Percentiles rank a stretch among this genome's conserved stretches.
Evolutionary conservation across 2,888 invertebrate genomes (phyloP).

Genomic region (Pyrocoelia pectoralis): DNA sequence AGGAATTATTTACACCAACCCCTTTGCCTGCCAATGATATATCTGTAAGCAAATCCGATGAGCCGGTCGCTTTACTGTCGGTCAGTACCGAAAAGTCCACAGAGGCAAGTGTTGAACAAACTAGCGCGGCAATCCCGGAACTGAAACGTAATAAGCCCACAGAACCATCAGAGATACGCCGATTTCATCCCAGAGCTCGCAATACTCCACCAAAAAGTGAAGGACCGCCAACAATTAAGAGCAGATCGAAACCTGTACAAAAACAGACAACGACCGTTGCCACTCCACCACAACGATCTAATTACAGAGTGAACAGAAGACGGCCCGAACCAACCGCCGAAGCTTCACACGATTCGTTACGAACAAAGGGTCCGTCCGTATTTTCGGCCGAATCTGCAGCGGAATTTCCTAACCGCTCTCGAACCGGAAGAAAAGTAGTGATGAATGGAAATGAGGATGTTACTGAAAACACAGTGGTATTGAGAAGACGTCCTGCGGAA

Average conservation of each 20-base stretch:
- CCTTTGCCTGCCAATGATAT: slow-evolving; percentile 29
- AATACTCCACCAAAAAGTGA: background rate
- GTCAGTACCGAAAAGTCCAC: slow-evolving; percentile 15
- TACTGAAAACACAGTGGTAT: slow-evolving; percentile 5
- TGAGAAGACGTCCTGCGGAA: background rate
- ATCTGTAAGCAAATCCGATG: slow-evolving; percentile 19
- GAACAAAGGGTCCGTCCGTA: slow-evolving; percentile 42
- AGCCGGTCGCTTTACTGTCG: background rate
- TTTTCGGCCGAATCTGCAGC: slow-evolving; percentile 43
- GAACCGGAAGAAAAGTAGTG: slow-evolving; percentile 48
- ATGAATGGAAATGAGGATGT: slow-evolving; percentile 1
- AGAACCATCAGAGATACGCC: slow-evolving; percentile 13
- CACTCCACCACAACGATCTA: background rate
- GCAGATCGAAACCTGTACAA: slow-evolving; percentile 3
- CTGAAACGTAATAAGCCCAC: slow-evolving; percentile 11
- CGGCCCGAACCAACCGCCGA: slow-evolving; percentile 24
- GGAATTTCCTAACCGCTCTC: slow-evolving; percentile 45
- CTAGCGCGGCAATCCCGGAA: slow-evolving; percentile 10
- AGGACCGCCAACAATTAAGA: background rate
- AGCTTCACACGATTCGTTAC: slow-evolving; percentile 19
- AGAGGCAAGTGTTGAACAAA: background rate
- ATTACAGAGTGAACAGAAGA: slow-evolving; percentile 22
- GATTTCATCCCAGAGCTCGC: background rate
- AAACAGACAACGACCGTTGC: slow-evolving; percentile 9
- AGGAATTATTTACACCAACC: slow-evolving; percentile 22